phyloP scores from a whole-genome alignment of 2,113 vertebrate species.

The Vombatus ursinus region DNA sequence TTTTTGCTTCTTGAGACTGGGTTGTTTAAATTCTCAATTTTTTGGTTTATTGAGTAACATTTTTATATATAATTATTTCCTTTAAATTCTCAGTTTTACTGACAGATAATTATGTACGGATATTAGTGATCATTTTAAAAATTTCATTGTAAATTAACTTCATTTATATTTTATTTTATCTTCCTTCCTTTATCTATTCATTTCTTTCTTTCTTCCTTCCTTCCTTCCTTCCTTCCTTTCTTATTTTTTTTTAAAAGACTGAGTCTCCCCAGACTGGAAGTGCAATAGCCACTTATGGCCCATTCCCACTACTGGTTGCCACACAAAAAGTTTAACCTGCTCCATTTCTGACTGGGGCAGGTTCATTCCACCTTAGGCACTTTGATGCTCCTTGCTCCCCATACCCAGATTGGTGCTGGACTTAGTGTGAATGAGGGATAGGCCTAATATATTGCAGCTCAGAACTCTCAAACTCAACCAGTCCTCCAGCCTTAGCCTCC shows the following conservation, averaged over 20 bases:
- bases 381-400: too few species aligned
- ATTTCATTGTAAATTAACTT: background rate
- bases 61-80: background rate
- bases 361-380: too few species aligned
- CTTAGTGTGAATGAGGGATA: background rate
- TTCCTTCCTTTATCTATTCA: background rate
- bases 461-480: too few species aligned
- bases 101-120: background rate
- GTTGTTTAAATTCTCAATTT: background rate
- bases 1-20: background rate
- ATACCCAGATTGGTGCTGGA: background rate
- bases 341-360: background rate
- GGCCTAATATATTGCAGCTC: background rate
- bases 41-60: background rate
- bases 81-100: background rate
- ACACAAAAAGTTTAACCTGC: background rate
- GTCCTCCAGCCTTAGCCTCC: too few species aligned
- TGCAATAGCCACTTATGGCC: background rate
- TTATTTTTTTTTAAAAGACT: background rate
- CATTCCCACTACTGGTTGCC: background rate
- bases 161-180: background rate
- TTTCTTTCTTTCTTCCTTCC: background rate
- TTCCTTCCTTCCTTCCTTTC: background rate
- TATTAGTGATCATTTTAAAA: background rate
- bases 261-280: background rate